Base-by-base conservation (phyloP, 2,888 invertebrate genomes). In the Microctonus brassicae region DNA sequence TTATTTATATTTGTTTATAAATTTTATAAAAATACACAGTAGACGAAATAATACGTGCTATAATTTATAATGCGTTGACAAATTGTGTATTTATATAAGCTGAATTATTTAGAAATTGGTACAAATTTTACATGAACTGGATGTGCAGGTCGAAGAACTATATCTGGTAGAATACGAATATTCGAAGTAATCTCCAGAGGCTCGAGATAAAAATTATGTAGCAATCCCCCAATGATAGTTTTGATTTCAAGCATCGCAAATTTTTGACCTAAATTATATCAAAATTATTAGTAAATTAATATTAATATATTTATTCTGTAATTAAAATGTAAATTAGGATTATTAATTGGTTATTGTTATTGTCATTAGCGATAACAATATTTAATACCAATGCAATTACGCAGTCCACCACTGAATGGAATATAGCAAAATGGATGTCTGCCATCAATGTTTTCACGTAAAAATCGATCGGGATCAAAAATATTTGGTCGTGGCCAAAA, bases 401-500 rank as follows among this genome's bases (percentile, higher is more conserved):
- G 89, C 0, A 91, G 90, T 1, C 93, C 93, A 0, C 92, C 92
- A 80, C 93, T 93, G 74, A 92, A 92, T 0, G 92, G 92, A 39
- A 92, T 88, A 80, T 90, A 92, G 0, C 91, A 89, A 80, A 90
- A 92, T 0, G 91, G 90, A 84, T 92, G 91, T 26, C 91, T 86
- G 24, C 62, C 68, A 26, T 64, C 66, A 6, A 24, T 58, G 13
- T 69, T 33, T 79, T 93, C 91, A n/a, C 90, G 90, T 62, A 91
- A 81, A 83, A 94, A 94, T 61, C 94, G 86, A 90, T 93, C 93
- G 0, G 93, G 93, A 67, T 93, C 89, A 79, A 90, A 93, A 0
- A 91, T 89, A 75, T 90, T 87, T 0, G 94, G 92, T 73, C 93
- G 88, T 0, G 91, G 89, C 84, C 89, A 94, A 66, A 90, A 85